Evolutionary conservation across 2,797 vertebrate species (phyloP).

Genomic region (Sparus aurata): DNA sequence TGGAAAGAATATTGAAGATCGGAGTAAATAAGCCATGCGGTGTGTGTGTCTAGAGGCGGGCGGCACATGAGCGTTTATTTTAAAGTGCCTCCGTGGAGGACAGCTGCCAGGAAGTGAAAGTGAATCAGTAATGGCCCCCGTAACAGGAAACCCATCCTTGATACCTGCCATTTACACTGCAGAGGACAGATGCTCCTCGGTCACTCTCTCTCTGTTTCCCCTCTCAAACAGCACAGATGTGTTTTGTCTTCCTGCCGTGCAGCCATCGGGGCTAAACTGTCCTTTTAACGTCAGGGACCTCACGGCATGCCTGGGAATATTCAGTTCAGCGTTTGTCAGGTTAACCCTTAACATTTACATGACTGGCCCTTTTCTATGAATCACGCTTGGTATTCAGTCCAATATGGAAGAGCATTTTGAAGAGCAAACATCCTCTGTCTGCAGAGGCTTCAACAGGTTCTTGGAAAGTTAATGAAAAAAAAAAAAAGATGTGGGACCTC

Average conservation of each 20-base stretch:
- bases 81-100: constrained; percentile 48
- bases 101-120: constrained; percentile 59
- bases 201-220: constrained; percentile 6
- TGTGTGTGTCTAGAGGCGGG: constrained; percentile 36
- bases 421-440: constrained; percentile 4
- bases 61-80: constrained; percentile 60
- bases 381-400: constrained; percentile 38
- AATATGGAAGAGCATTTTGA: constrained; percentile 4
- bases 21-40: constrained; percentile 56
- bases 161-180: constrained; percentile 61
- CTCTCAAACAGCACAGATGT: neutral
- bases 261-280: constrained; percentile 24
- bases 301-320: constrained; percentile 24
- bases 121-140: constrained; percentile 60
- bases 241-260: constrained; percentile 17
- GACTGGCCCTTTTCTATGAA: constrained; percentile 18
- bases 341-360: constrained; percentile 57
- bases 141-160: constrained; percentile 51
- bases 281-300: constrained; percentile 37
- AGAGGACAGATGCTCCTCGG: constrained; percentile 41
- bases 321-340: constrained; percentile 33
- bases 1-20: constrained; percentile 60
- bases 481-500: neutral
- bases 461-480: neutral
- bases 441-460: neutral